Base-by-base conservation (phyloP, 1,140 invertebrate species). In the Reticulitermes speratus region DNA sequence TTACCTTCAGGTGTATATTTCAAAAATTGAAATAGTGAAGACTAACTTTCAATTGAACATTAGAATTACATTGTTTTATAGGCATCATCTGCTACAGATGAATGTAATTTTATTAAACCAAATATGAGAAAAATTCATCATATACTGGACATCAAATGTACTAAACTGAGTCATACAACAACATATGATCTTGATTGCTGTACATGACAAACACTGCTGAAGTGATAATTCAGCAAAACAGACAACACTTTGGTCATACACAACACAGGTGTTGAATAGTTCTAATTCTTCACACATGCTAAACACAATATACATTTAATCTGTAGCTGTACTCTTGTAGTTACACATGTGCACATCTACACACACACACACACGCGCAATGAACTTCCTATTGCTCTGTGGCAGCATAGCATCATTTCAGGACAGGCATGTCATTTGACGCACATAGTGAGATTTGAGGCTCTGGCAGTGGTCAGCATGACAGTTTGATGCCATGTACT, bases 1-100 rank as follows among this genome's bases (percentile, higher is more conserved):
- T 52, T 75, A n/a, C 81, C 19, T 85, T 69, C 52, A 82, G 45
- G 48, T 55, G 75, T 75, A 32, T 86, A 86, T 86, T 86, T 86
- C 85, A 86, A 83, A 86, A 86, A 86, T 86, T 86, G 85, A 86
- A 86, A 86, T 86, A 86, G 85, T 82, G 69, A 38, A 30, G 55
- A 82, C 85, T 86, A 86, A 85, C 8, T 45, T 23, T 84, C 45
- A 52, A 30, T 48, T 55, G 45, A 84, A 84, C 16, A 52, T 48
- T 86, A 69, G n/a, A 38, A 81, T 38, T 44, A 75, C 32, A 81
- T 86, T 84, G 25, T 38, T 86, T 84, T 65, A 84, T 87, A 87
- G 86, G 86, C 86, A 87, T 87, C 86, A 87, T 87, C 86, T 87
- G 86, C 86, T 87, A 87, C 86, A 87, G 86, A 87, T 87, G 86